A percentile compares a stretch with the other conserved stretches of the same genome.
Evolutionary conservation across 2,113 vertebrate species (phyloP).

Genomic region (Dromaius novaehollandiae): DNA sequence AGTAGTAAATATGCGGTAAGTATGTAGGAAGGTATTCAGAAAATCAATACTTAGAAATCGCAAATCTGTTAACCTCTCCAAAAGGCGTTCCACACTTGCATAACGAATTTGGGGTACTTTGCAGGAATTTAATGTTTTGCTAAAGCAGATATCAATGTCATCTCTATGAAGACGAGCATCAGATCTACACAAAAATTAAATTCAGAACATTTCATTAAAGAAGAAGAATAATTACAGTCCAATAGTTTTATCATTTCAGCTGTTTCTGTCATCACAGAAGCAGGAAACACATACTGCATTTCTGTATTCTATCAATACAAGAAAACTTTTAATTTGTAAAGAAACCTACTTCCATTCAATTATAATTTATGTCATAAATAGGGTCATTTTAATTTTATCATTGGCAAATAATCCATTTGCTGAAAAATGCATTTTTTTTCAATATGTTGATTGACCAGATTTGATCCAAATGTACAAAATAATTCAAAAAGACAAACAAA

Average conservation of each 20-base stretch:
- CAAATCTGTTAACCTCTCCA: constrained; percentile 96
- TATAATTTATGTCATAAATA: neutral
- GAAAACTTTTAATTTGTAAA: neutral
- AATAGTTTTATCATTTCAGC: neutral
- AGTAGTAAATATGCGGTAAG: constrained; percentile 95
- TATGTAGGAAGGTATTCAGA: constrained; percentile 98
- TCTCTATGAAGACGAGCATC: constrained; percentile 96
- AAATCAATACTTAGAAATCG: constrained; percentile 98
- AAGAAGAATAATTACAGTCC: neutral
- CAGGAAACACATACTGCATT: neutral
- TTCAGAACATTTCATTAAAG: neutral
- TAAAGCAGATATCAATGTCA: constrained; percentile 98
- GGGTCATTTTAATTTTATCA: neutral
- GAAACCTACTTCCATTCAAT: neutral
- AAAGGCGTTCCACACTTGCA: constrained; percentile 92
- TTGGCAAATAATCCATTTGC: neutral
- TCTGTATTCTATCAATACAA: neutral
- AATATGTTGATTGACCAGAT: neutral
- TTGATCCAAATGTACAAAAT: neutral
- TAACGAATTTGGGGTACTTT: constrained; percentile 99
- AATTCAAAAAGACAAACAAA: neutral
- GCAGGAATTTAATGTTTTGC: constrained; percentile 99
- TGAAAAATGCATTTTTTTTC: neutral
- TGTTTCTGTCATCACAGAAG: neutral
- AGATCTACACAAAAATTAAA: constrained; percentile 80